Evolutionary conservation across 2,888 invertebrate genomes (phyloP), one percentile per base, ranked within the genome.

Genomic region (Phlogophora meticulosa): DNA sequence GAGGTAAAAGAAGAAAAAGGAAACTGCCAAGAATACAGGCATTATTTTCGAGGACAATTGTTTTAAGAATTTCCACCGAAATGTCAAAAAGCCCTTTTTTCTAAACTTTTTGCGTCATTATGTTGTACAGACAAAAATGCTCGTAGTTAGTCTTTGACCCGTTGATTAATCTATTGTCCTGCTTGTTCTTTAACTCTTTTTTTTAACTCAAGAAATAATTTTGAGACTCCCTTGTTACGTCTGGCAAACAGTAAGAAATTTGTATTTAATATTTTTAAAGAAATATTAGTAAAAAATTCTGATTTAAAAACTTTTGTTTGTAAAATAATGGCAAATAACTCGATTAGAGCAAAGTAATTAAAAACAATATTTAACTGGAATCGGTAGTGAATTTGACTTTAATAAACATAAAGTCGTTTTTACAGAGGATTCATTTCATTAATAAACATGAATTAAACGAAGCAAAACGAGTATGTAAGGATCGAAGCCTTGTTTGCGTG

Each of bases 101-200:
- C 28, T 24, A 11, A 22, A 59, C n/a, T 34, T 53, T 72, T n/a
- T 5, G 15, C 28, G 48, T 40, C 11, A 76, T 69, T 56, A 46
- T 55, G 45, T 78, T 61, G 3, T 38, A 72, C 7, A 49, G 52
- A 77, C 49, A 77, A 56, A 77, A 51, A 42, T 42, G 17, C 45
- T 62, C 15, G 42, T 42, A 72, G 17, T 34, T 51, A 49, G 13
- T 46, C 46, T 72, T 72, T 72, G 51, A 52, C n/a, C 24, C 51
- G 24, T 51, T 78, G 73, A 72, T 72, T 63, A 63, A 78, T 52
- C 32, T 72, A 53, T 63, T 56, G 56, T 38, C 5, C 38, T 11
- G 34, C 9, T 72, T 78, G 72, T 62, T 22, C 38, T 45, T 36
- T 38, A 46, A 61, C 17, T 34, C 28, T n/a, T 45, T 67, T 55